A percentile compares a stretch with the other conserved stretches of the same genome.
phyloP scores from a whole-genome alignment of 2,113 vertebrate genomes.

The Butorides virescens region DNA sequence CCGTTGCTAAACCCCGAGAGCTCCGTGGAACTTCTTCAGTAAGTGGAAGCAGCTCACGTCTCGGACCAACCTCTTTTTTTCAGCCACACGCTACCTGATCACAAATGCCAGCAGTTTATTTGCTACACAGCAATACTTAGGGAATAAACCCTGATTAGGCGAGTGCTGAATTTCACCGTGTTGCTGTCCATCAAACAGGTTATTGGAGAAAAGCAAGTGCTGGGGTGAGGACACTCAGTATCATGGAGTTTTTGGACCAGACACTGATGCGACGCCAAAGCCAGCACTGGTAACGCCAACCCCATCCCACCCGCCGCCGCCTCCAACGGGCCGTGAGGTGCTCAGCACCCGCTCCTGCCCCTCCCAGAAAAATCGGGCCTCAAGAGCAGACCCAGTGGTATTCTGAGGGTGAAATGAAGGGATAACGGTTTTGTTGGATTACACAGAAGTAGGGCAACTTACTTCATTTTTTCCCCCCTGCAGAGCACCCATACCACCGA shows the following conservation, averaged over 20 bases:
- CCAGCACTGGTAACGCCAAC: neutral
- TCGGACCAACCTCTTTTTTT: neutral
- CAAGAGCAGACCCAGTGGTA: neutral
- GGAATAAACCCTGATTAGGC: neutral
- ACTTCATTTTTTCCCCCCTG: accelerated
- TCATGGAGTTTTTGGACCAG: neutral
- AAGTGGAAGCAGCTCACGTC: neutral
- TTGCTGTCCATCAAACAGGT: too few species aligned
- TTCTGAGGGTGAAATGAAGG: neutral
- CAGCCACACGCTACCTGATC: neutral
- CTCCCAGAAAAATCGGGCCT: neutral
- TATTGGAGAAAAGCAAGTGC: neutral
- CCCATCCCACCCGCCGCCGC: neutral
- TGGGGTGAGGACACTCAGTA: neutral
- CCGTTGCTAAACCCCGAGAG: neutral
- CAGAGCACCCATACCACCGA: neutral
- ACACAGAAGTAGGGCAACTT: neutral
- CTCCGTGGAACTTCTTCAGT: neutral
- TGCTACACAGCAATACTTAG: neutral
- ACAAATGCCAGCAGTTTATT: neutral
- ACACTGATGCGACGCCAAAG: neutral
- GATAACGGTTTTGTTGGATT: neutral
- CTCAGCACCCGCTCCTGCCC: neutral
- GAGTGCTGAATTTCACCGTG: neutral
- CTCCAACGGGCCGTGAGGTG: accelerated